Base-by-base conservation (phyloP, 1,140 invertebrate genomes). In the Ladona fulva region DNA sequence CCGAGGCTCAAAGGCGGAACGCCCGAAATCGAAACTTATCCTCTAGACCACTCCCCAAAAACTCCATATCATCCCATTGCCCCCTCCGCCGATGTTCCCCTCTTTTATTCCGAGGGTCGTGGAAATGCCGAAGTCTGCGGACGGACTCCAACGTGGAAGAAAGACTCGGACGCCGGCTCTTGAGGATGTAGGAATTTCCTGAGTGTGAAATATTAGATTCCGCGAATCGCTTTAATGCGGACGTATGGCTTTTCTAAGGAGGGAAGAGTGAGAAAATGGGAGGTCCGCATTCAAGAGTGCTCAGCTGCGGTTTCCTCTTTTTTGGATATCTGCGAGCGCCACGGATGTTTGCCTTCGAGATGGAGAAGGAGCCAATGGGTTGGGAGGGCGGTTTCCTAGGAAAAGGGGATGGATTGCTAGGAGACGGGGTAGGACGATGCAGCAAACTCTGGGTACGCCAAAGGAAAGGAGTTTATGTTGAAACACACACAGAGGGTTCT, bases 201-300 rank as follows among this genome's bases (percentile, higher is more conserved):
- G 52, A 66, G 52, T 66, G 52, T 66, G 52, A 66, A 66, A 66
- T 66, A 66, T 66, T 66, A 66, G 52, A 66, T 66, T 66, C 52
- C 52, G 12, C 12, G 52, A 22, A 66, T 66, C 52, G 52, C 12
- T 66, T 12, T 6, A 66, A 66, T 66, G 52, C 52, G 52, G 52
- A 66, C 3, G 3, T 66, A 3, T 66, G 44, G 44, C 12, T 66
- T 66, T 66, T 22, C 12, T 16, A 22, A 22, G 14, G 52, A 66
- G n/a, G 52, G 3, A 12, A 22, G 52, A 52, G 44, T 10, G 44
- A 10, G 44, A 19, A 52, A 52, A 52, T 52, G 19, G 19, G n/a
- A 66, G 52, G 52, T 66, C 52, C 52, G 52, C 52, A 66, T 66
- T 12, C 52, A 6, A 3, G 52, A 66, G 12, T 3, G 12, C 1